Base-by-base conservation (phyloP, 2,888 invertebrate genomes). In the Laothoe populi region DNA sequence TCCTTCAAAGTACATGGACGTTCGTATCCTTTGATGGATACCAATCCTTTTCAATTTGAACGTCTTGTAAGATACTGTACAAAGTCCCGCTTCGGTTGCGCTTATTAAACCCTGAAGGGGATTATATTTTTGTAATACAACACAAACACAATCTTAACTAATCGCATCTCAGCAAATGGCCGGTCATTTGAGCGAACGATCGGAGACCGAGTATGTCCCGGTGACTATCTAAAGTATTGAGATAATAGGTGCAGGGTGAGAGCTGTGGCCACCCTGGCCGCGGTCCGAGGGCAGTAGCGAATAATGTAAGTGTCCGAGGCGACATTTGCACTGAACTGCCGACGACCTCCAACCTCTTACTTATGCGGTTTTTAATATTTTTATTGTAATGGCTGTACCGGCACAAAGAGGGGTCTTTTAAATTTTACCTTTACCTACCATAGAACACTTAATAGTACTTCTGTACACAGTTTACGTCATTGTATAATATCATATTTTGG, bases 301-400 rank as follows among this genome's bases (percentile, higher is more conserved):
- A 90, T 92, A 92, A 92, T 92, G 92, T 91, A 86, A 91, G 91
- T 91, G 90, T 89, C 86, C 88, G 81, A 78, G 90, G 92, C 88
- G 92, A 92, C 93, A 93, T 93, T 93, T 93, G 93, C 90, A 82
- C 90, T 84, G 84, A 93, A 93, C 91, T 90, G 89, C 93, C 89
- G 87, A 73, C 88, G 92, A 92, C 92, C 90, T 92, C 86, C 83
- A 31, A 84, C 83, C 90, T 88, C 90, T 91, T 92, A 92, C 92
- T 92, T 92, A 92, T 92, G 89, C 91, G 90, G 92, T 92, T 93
- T 93, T 92, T 93, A 92, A 93, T 93, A 93, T 92, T 94, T 95
- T 95, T 95, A 95, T 95, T 95, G 94, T 93, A 94, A 94, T 94
- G 78, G 86, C 80, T 77, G 77, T 78, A 65, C 65, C 64, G 84